Percentiles rank a stretch among this genome's conserved stretches.
These are phyloP conservation scores for Platysteira castanea DNA, from an alignment of 2,113 vertebrate genomes.

Conservation along the genomic window DNA sequence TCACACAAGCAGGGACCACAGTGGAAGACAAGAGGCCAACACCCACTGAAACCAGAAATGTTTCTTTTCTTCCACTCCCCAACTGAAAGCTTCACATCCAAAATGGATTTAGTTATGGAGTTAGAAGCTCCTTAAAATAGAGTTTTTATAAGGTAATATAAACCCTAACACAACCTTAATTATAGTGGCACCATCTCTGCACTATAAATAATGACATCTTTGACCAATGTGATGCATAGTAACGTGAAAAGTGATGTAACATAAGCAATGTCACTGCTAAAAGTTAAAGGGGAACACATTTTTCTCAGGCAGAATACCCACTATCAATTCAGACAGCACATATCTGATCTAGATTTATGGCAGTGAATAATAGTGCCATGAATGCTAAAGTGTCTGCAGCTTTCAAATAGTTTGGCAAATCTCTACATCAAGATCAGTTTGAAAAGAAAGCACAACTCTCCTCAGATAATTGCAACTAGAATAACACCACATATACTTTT, in stretches of 20 bases:
- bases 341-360: slow-evolving; percentile 54
- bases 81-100: background rate
- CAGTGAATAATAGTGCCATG: slow-evolving; percentile 44
- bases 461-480: slow-evolving; percentile 1
- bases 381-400: slow-evolving; percentile 44
- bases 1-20: background rate
- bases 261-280: slow-evolving; percentile 55
- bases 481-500: background rate
- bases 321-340: slow-evolving; percentile 44
- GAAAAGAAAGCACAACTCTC: slow-evolving; percentile 13
- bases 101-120: slow-evolving; percentile 8
- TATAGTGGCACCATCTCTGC: slow-evolving; percentile 23
- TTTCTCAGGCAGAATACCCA: slow-evolving; percentile 43
- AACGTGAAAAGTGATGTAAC: slow-evolving; percentile 36
- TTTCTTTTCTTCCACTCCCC: background rate
- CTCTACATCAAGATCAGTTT: slow-evolving; percentile 33
- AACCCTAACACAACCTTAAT: slow-evolving; percentile 58
- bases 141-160: slow-evolving; percentile 48
- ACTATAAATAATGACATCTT: slow-evolving; percentile 44
- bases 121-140: slow-evolving; percentile 2
- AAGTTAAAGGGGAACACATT: slow-evolving; percentile 58
- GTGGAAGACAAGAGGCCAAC: background rate
- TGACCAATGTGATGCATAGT: slow-evolving; percentile 21
- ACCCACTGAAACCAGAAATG: background rate
- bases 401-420: slow-evolving; percentile 50